Conservation (phyloP, 23 tunicate species). For the Phallusia fumigata region DNA sequence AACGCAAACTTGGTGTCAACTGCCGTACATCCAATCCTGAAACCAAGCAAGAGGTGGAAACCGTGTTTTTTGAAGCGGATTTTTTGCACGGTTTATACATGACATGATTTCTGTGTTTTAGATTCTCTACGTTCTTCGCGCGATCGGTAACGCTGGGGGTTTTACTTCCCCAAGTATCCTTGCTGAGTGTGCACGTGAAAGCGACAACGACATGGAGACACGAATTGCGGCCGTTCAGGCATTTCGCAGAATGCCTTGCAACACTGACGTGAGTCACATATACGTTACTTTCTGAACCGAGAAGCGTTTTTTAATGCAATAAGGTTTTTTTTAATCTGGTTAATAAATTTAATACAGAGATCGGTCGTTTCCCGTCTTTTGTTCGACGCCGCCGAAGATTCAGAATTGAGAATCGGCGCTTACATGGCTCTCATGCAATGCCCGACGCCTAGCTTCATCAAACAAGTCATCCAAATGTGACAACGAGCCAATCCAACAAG, state of each 20-base stretch:
- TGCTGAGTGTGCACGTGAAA: conserved; percentile 50
- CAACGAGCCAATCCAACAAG: conserved; percentile 57
- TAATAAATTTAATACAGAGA: conserved; percentile 38
- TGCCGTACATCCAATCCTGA: conserved; percentile 63
- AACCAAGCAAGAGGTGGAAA: conserved; percentile 46
- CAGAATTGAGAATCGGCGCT: conserved; percentile 79
- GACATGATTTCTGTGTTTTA: conserved; percentile 2
- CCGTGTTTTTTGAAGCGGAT: background rate
- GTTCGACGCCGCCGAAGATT: conserved; percentile 43
- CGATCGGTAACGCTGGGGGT: conserved; percentile 88
- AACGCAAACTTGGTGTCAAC: conserved; percentile 74
- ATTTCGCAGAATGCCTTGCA: conserved; percentile 84
- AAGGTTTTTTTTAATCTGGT: background rate
- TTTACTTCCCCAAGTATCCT: conserved; percentile 30
- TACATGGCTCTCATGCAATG: conserved; percentile 77
- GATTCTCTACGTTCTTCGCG: conserved; percentile 64
- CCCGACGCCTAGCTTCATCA: conserved; percentile 59
- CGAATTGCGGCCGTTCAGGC: conserved; percentile 81
- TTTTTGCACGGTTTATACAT: background rate
- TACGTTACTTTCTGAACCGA: background rate
- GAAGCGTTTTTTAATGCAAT: background rate
- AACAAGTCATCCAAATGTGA: conserved; percentile 48
- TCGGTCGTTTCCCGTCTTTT: conserved; percentile 34
- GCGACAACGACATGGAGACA: conserved; percentile 72
- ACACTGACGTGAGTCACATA: conserved; percentile 53